phyloP scores from a whole-genome alignment of 2,113 vertebrate species.

The Dolichallabes microphthalmus region DNA sequence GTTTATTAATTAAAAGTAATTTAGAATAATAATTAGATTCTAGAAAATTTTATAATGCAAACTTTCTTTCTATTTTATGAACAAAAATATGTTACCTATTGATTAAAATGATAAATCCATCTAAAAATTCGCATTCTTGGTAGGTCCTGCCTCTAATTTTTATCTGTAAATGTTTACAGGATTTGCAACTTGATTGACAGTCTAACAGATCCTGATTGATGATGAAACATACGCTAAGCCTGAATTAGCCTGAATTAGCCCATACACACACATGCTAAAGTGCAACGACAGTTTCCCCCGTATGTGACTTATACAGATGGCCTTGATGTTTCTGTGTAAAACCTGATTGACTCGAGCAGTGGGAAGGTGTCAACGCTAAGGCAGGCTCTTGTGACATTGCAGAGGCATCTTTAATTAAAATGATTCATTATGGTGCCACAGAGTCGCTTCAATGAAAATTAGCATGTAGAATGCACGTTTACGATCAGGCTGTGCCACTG shows the following conservation, averaged over 20 bases:
- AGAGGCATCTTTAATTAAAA: neutral
- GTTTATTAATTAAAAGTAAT: too few species aligned
- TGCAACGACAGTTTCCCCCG: neutral
- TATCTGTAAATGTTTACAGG: too few species aligned
- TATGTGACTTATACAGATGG: conserved; percentile 9
- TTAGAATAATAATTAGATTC: too few species aligned
- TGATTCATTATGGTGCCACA: neutral
- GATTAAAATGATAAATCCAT: too few species aligned
- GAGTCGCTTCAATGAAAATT: neutral
- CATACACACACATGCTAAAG: neutral
- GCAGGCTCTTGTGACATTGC: neutral
- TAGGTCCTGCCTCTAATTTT: too few species aligned
- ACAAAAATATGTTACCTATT: too few species aligned
- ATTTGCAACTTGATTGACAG: neutral
- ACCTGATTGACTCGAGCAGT: neutral
- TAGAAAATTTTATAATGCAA: too few species aligned
- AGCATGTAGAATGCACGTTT: neutral
- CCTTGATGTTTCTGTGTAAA: neutral
- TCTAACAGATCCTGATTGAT: neutral
- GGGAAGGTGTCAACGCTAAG: neutral
- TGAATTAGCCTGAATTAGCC: neutral
- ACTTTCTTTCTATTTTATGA: too few species aligned
- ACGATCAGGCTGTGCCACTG: neutral
- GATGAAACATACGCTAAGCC: neutral
- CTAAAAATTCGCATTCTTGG: too few species aligned